Evolutionary conservation across 2,888 invertebrate genomes (phyloP).

Genomic region (Leuctra nigra): DNA sequence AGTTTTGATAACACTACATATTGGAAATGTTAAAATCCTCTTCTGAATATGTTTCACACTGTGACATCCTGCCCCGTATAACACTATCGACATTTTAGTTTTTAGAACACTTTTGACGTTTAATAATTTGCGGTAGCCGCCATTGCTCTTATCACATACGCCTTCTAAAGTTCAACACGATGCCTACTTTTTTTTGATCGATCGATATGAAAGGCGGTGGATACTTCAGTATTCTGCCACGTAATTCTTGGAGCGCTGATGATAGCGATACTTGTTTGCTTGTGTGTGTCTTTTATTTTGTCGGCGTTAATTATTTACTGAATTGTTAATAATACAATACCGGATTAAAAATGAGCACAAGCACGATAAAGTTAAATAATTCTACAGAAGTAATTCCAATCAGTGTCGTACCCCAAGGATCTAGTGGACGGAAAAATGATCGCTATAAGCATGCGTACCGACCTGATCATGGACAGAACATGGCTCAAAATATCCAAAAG

Average conservation of each 20-base stretch:
- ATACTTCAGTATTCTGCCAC: no score
- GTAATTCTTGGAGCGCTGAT: no score
- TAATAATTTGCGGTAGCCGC: no score
- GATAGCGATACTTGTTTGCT: no score
- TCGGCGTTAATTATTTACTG: no score
- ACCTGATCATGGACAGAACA: constrained; percentile 22
- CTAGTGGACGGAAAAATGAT: constrained; percentile 30
- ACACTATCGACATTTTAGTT: not conserved
- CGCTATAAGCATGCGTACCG: not conserved
- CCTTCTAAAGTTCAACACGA: not conserved
- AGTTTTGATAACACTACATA: no score
- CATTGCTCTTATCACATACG: no score
- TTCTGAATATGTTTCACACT: not conserved
- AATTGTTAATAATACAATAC: not conserved
- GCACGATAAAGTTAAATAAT: constrained; percentile 34
- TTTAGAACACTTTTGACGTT: no score
- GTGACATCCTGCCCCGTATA: constrained; percentile 2
- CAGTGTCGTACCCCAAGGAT: constrained; percentile 32
- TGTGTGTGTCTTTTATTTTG: no score
- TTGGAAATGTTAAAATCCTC: no score
- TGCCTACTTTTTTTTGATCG: not conserved
- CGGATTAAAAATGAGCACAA: not conserved
- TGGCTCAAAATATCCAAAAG: no score
- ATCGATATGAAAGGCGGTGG: no score
- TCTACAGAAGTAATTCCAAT: constrained; percentile 41